phyloP scores from a whole-genome alignment of 2,113 vertebrate species.

The Bos javanicus region DNA sequence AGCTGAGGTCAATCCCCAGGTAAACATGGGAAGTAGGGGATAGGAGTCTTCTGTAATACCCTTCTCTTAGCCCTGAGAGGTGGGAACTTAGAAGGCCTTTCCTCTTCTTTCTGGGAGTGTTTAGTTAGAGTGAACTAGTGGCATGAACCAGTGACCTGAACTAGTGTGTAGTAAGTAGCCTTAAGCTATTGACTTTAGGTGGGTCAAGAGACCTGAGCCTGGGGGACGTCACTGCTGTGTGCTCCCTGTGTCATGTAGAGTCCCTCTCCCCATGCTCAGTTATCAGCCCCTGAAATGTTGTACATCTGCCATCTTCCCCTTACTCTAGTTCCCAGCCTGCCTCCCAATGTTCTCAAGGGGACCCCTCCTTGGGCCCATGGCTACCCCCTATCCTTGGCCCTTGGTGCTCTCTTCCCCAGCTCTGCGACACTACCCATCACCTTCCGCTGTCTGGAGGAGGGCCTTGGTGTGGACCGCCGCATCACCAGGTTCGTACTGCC shows the following conservation, averaged over 20 bases:
- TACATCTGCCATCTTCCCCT: background rate
- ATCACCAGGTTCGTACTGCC: slow-evolving; percentile 95
- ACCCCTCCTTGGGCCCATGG: background rate
- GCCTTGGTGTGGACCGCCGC: slow-evolving; percentile 92
- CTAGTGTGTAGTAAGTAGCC: background rate
- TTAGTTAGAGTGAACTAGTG: background rate
- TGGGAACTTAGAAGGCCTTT: background rate
- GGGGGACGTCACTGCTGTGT: background rate
- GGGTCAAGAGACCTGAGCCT: background rate
- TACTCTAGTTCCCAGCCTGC: no score
- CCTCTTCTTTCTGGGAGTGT: background rate
- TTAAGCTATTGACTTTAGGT: background rate
- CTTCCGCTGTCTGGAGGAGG: slow-evolving; percentile 96
- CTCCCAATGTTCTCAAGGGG: background rate
- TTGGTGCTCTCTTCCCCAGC: slow-evolving; percentile 77
- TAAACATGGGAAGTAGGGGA: background rate
- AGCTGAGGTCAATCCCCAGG: background rate
- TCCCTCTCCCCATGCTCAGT: background rate
- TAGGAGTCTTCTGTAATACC: background rate
- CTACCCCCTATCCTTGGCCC: background rate
- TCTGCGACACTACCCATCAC: slow-evolving; percentile 97
- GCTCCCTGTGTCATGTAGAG: background rate
- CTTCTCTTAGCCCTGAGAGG: background rate
- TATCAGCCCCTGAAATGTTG: background rate
- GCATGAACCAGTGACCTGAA: background rate